Evolutionary conservation across 2,113 vertebrate species (phyloP).

Genomic region (Cyanistes caeruleus): DNA sequence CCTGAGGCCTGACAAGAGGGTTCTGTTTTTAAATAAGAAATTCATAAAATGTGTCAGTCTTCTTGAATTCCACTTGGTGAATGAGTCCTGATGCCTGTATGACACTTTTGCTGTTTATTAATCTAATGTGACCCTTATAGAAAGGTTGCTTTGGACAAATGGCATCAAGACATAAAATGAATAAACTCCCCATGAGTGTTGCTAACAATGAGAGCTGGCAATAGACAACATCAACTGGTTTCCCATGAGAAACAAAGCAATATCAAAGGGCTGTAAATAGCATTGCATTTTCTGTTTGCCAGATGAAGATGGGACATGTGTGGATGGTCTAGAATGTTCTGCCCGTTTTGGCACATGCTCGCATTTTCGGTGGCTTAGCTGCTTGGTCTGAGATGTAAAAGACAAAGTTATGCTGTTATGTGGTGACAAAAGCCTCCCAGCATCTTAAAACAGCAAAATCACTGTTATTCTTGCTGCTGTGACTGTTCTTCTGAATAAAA

Average conservation of each 20-base stretch:
- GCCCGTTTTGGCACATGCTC: not conserved
- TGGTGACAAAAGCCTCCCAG: not conserved
- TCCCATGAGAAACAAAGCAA: slow-evolving; percentile 64
- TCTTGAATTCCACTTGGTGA: not conserved
- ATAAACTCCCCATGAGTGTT: slow-evolving; percentile 20
- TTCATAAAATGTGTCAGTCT: accelerated
- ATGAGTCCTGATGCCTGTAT: not conserved
- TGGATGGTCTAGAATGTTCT: not conserved
- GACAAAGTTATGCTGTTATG: not conserved
- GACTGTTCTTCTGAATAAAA: not conserved
- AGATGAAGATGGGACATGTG: slow-evolving; percentile 7
- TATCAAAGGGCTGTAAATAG: slow-evolving; percentile 27
- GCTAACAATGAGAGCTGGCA: slow-evolving; percentile 27
- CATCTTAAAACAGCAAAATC: not conserved
- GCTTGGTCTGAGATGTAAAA: not conserved
- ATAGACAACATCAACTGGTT: not conserved
- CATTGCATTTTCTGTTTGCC: slow-evolving; percentile 30
- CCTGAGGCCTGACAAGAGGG: not conserved
- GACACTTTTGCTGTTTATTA: not conserved
- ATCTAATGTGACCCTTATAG: not conserved
- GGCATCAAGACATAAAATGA: not conserved
- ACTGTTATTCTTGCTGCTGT: not conserved
- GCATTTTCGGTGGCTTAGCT: not conserved
- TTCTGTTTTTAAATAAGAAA: not conserved
- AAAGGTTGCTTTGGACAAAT: not conserved